Percentiles rank a stretch among this genome's conserved stretches.
These are phyloP conservation scores for Anser cygnoides DNA, from an alignment of 2,113 vertebrate genomes.

Conservation along the genomic window DNA sequence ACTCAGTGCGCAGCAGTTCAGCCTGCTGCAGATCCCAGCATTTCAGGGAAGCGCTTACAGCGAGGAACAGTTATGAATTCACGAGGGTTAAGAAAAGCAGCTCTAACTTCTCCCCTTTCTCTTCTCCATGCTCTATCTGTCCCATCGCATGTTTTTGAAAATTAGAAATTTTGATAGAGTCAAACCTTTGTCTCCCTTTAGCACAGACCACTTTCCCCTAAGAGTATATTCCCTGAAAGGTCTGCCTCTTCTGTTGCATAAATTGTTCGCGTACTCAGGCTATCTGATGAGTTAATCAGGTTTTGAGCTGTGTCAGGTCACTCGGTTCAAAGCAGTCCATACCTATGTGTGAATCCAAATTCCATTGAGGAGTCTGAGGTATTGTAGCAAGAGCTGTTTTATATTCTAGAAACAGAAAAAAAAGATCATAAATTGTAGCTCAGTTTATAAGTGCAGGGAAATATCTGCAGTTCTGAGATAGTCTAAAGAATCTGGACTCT, in stretches of 20 bases:
- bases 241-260: background rate
- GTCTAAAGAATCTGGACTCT: background rate
- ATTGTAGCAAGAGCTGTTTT: background rate
- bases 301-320: background rate
- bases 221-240: background rate
- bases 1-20: accelerated
- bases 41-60: background rate
- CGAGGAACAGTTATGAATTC: accelerated
- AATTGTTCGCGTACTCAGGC: background rate
- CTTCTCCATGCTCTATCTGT: background rate
- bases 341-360: background rate
- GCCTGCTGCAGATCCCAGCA: background rate
- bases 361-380: background rate
- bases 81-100: background rate
- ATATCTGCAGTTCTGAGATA: background rate
- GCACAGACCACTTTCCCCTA: background rate
- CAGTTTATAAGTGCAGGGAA: background rate
- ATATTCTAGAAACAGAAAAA: background rate
- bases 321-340: background rate
- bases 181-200: background rate
- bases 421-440: background rate
- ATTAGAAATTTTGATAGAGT: background rate
- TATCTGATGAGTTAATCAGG: background rate
- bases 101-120: background rate
- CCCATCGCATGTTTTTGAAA: background rate